A percentile compares a stretch with the other conserved stretches of the same genome.
Conservation (phyloP, 2,113 vertebrate species). For the Arothron firmamentum region DNA sequence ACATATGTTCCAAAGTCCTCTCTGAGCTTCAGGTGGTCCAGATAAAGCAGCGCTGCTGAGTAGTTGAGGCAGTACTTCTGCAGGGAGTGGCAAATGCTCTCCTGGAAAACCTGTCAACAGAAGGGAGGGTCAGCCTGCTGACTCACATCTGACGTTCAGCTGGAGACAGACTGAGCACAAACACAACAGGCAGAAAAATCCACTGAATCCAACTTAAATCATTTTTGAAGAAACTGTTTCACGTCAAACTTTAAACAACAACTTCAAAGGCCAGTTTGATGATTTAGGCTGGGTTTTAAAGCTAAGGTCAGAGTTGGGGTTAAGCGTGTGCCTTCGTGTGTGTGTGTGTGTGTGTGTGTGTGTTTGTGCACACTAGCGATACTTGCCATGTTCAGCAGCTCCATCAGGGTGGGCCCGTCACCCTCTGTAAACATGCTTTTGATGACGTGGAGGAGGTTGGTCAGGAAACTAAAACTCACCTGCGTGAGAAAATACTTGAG, state of each 20-base stretch:
- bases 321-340: neutral
- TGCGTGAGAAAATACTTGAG: constrained; percentile 48
- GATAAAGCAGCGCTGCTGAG: constrained; percentile 82
- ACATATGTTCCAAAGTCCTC: constrained; percentile 86
- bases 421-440: constrained; percentile 66
- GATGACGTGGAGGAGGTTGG: constrained; percentile 72
- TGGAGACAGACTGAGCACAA: constrained; percentile 6
- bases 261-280: too few relatives aligned
- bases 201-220: too few relatives aligned
- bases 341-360: constrained; percentile 8
- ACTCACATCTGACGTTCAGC: neutral
- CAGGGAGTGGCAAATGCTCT: constrained; percentile 83
- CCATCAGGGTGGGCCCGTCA: constrained; percentile 69
- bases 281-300: too few relatives aligned
- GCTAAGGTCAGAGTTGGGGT: neutral
- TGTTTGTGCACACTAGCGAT: neutral
- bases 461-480: constrained; percentile 86
- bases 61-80: constrained; percentile 93
- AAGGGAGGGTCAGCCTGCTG: constrained; percentile 11
- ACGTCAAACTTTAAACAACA: too few relatives aligned
- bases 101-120: constrained; percentile 77
- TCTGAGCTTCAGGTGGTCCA: constrained; percentile 83
- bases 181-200: neutral
- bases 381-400: constrained; percentile 79
- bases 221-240: too few relatives aligned